Conservation (phyloP, 2,888 invertebrate genomes). For the Calephelis perditalis region DNA sequence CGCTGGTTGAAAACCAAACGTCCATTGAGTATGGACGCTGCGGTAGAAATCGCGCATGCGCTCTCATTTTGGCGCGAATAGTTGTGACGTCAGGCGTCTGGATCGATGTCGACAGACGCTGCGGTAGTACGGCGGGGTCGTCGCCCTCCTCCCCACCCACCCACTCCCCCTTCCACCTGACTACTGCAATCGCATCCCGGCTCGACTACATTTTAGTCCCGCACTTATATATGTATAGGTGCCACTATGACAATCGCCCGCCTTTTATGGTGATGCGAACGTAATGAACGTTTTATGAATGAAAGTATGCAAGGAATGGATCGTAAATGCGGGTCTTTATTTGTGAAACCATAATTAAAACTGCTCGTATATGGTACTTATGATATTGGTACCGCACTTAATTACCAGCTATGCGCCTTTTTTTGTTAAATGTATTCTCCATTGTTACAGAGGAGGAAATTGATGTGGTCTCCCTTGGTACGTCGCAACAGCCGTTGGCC, state of each 20-base stretch:
- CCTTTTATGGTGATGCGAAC: slow-evolving; percentile 61
- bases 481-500: slow-evolving; percentile 45
- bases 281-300: slow-evolving; percentile 58
- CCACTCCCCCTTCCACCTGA: slow-evolving; percentile 57
- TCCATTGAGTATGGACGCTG: slow-evolving; percentile 74
- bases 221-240: slow-evolving; percentile 45
- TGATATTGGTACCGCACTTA: slow-evolving; percentile 1
- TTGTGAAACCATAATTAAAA: slow-evolving; percentile 24
- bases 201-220: slow-evolving; percentile 55
- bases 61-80: slow-evolving; percentile 77
- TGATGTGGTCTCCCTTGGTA: slow-evolving; percentile 87
- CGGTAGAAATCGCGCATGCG: slow-evolving; percentile 71
- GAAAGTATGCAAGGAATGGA: slow-evolving; percentile 50
- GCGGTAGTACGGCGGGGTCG: slow-evolving; percentile 77
- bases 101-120: slow-evolving; percentile 79
- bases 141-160: slow-evolving; percentile 58
- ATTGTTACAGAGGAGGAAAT: slow-evolving; percentile 89
- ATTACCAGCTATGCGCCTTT: slow-evolving; percentile 12
- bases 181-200: slow-evolving; percentile 71
- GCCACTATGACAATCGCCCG: slow-evolving; percentile 54
- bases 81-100: slow-evolving; percentile 76
- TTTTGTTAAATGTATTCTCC: slow-evolving; percentile 39
- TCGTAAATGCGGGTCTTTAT: slow-evolving; percentile 40
- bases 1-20: slow-evolving; percentile 61
- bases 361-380: slow-evolving; percentile 10